Evolutionary conservation across 2,113 vertebrate species (phyloP).

Genomic region (Hymenochirus boettgeri): DNA sequence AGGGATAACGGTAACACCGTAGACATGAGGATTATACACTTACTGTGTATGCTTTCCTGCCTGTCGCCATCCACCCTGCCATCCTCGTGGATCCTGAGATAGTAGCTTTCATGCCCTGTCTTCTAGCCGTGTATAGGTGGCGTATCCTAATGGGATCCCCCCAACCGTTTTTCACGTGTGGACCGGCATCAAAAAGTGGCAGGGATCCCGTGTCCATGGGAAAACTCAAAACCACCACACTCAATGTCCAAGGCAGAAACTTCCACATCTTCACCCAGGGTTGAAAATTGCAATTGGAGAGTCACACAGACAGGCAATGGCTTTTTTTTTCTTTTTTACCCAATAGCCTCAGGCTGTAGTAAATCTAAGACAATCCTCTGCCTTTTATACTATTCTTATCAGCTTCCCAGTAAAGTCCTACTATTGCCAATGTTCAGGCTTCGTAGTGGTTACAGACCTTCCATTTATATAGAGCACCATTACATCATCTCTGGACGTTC

Average conservation of each 20-base stretch:
- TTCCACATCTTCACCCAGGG: conserved; percentile 32
- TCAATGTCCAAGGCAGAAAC: conserved; percentile 13
- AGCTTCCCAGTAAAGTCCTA: conserved; percentile 64
- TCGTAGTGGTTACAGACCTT: conserved; percentile 50
- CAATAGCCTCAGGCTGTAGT: conserved; percentile 40
- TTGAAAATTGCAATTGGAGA: conserved; percentile 22
- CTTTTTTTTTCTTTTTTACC: conserved; percentile 26
- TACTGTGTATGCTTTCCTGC: conserved; percentile 71
- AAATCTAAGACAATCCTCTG: conserved; percentile 44
- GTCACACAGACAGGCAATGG: conserved; percentile 21
- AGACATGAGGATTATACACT: too few species aligned
- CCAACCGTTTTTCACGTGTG: conserved; percentile 77
- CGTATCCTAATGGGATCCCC: conserved; percentile 73
- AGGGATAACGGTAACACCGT: too few species aligned
- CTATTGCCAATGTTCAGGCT: conserved; percentile 47
- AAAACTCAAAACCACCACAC: conserved; percentile 52
- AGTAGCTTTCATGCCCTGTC: conserved; percentile 67
- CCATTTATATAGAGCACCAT: conserved; percentile 47
- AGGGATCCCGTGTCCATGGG: conserved; percentile 46
- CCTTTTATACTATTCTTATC: conserved; percentile 77
- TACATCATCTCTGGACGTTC: conserved; percentile 47
- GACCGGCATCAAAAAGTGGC: conserved; percentile 68
- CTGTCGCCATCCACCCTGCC: conserved; percentile 73
- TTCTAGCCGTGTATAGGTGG: conserved; percentile 77
- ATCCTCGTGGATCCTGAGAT: conserved; percentile 73